Evolutionary conservation across 2,113 vertebrate species (phyloP).

Genomic region (Oncorhynchus gorbuscha): DNA sequence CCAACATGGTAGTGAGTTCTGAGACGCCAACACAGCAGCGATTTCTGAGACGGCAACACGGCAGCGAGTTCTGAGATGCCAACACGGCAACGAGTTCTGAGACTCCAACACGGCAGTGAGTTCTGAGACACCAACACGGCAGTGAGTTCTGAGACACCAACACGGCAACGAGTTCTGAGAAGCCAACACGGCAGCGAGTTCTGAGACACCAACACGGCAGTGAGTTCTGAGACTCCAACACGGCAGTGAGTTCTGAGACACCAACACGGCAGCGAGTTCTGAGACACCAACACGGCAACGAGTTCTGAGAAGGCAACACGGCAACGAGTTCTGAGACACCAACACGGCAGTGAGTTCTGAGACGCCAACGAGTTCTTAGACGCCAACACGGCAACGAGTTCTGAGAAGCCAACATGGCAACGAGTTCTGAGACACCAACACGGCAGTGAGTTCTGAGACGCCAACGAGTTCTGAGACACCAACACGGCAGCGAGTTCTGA

Average conservation of each 20-base stretch:
- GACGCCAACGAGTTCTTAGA: too few relatives aligned
- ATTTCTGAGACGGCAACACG: constrained; percentile 32
- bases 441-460: too few relatives aligned
- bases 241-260: constrained; percentile 38
- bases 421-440: too few relatives aligned
- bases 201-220: constrained; percentile 28
- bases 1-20: constrained; percentile 46
- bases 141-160: constrained; percentile 26
- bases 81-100: constrained; percentile 37
- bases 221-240: constrained; percentile 24
- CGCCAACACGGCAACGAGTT: too few relatives aligned
- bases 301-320: too few relatives aligned
- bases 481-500: too few relatives aligned
- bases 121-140: constrained; percentile 30
- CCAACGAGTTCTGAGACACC: too few relatives aligned
- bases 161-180: constrained; percentile 41
- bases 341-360: too few relatives aligned
- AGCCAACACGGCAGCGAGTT: constrained; percentile 33
- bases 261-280: constrained; percentile 10
- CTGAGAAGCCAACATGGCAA: too few relatives aligned
- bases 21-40: constrained; percentile 23
- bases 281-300: too few relatives aligned
- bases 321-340: too few relatives aligned
- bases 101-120: constrained; percentile 29
- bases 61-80: constrained; percentile 30